Base-by-base conservation (phyloP, 1,140 invertebrate species). In the Aricia agestis region DNA sequence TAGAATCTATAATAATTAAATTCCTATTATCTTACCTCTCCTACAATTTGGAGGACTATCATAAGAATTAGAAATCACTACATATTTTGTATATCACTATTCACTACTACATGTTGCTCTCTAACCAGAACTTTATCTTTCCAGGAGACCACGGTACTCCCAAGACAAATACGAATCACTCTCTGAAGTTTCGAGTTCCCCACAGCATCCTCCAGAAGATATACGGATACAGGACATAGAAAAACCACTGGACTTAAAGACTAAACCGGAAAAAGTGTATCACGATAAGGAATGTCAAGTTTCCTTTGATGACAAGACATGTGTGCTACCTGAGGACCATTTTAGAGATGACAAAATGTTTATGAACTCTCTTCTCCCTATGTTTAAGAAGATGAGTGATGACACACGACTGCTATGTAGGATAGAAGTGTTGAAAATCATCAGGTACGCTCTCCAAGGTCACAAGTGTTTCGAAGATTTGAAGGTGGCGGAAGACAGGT, bases 311-410 rank as follows among this genome's bases (percentile, higher is more conserved):
- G 59, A 63, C 1, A 18, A 25, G 10, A 25, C 18, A 10, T 63
- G 19, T 19, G 59, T 91, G 18, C 69, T 90, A 0, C 89, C 89
- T 0, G 85, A 86, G 10, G 89, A 89, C 52, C 82, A 91, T 73
- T 89, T 91, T 41, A 78, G 90, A 11, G 87, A 91, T 63, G 87
- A 91, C 36, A 87, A 81, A 68, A 66, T 89, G 7, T 91, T 91
- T 63, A 89, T 91, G 87, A 90, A 90, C 67, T 91, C 89, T 0
- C 73, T 91, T 1, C 72, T 91, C 57, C 87, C 89, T 6, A 66
- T 89, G 6, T 91, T 91, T 10, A 90, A 87, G 69, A 91, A 89
- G 66, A 91, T 91, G 87, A 81, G 85, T 31, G 89, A 91, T 17
- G 87, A 91, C 15, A 91, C 87, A 0, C 78, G 87, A 59, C 72